Evolutionary conservation across 1,140 invertebrate genomes (phyloP), one percentile per base, ranked within the genome.

Genomic region (Arctopsyche grandis): DNA sequence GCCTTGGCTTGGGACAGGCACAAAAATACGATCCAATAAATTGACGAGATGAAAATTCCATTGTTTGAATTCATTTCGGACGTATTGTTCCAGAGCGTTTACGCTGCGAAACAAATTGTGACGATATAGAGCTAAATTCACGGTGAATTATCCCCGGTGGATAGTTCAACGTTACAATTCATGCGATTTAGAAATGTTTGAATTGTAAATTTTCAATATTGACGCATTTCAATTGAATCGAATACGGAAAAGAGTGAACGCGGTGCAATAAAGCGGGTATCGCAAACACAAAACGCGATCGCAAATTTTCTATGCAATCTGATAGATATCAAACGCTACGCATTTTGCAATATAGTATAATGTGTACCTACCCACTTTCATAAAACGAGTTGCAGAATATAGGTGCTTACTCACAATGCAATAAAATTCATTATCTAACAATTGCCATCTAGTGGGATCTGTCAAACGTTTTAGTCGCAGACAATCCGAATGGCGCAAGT

Each of bases 301-400:
- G 16, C 56, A 66, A 66, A 66, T 66, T 66, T 24, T 66, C 19
- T 26, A 29, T 66, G 22, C 63, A 26, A 66, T 66, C 63, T 26
- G 63, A 66, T 66, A 38, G 29, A 38, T 38, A 66, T 66, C 3
- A 21, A 60, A 60, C 56, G 56, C 26, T 66, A 29, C 63, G 63
- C 24, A 66, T 66, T 66, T 66, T 66, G 63, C 63, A 66, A 66
- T 26, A n/a, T n/a, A 29, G n/a, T n/a, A n/a, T n/a, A n/a, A n/a
- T n/a, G n/a, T n/a, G n/a, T n/a, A n/a, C n/a, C n/a, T n/a, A n/a
- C n/a, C n/a, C 29, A 38, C 7, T 38, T 38, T n/a, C n/a, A n/a
- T n/a, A n/a, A 7, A 66, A 66, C 63, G 7, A 66, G 63, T 66
- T 66, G 26, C 22, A 26, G 24, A 66, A 66, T 66, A 22, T 29